These are phyloP conservation scores for Darevskia mixta DNA, from an alignment of 2,797 vertebrate species.

Conservation along the genomic window DNA sequence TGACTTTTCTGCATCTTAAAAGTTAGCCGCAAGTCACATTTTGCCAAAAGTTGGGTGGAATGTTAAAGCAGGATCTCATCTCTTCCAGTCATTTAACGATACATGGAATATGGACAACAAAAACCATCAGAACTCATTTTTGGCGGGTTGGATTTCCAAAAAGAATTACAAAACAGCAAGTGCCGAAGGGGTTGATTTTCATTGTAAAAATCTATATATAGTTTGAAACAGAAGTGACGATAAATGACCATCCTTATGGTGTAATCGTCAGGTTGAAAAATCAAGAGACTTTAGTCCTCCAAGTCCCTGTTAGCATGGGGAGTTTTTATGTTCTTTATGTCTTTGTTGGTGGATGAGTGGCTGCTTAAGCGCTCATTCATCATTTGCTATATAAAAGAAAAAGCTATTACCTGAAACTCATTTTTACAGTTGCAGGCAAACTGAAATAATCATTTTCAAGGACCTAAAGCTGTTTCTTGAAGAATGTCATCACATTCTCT, in stretches of 20 bases:
- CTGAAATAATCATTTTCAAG: slow-evolving; percentile 83
- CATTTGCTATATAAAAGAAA: slow-evolving; percentile 84
- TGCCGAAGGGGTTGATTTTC: slow-evolving; percentile 77
- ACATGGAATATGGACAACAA: slow-evolving; percentile 64
- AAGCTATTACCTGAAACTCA: slow-evolving; percentile 84
- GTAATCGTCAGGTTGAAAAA: slow-evolving; percentile 80
- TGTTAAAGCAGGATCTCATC: slow-evolving; percentile 40
- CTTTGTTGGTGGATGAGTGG: slow-evolving; percentile 81
- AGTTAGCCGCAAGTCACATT: background rate
- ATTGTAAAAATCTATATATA: slow-evolving; percentile 75
- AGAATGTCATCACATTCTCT: slow-evolving; percentile 82
- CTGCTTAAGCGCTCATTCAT: slow-evolving; percentile 82
- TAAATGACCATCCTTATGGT: slow-evolving; percentile 77
- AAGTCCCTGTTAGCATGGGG: slow-evolving; percentile 78
- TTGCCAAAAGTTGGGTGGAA: slow-evolving; percentile 17
- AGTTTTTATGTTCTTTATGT: slow-evolving; percentile 80
- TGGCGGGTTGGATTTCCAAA: slow-evolving; percentile 43
- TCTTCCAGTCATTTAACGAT: slow-evolving; percentile 62
- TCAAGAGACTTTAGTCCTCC: slow-evolving; percentile 78
- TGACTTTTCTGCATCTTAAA: background rate
- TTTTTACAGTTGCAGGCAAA: slow-evolving; percentile 83
- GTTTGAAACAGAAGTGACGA: slow-evolving; percentile 78
- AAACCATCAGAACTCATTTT: slow-evolving; percentile 12
- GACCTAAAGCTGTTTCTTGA: slow-evolving; percentile 84
- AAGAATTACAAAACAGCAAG: slow-evolving; percentile 70